Evolutionary conservation across 2,113 vertebrate species (phyloP), one percentile per base, ranked within the genome.

Genomic region (Diphyllodes magnificus): DNA sequence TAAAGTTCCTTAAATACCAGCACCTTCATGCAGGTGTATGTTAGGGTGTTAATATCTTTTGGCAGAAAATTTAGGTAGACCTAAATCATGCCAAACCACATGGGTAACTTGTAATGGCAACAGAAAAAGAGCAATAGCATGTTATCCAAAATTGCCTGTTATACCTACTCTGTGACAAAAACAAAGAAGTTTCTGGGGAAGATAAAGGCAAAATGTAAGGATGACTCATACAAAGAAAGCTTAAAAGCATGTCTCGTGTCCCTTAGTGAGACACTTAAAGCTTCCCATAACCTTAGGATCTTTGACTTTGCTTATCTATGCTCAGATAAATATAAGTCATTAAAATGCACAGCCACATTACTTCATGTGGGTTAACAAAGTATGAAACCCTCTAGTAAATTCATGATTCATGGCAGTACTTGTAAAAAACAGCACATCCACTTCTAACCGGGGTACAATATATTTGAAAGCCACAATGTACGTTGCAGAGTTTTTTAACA

Each of bases 371-470:
- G 50, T 82, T 90, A 96, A 82, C 68, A 77, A 81, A 76, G 68
- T 91, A 88, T 50, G 50, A 95, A 94, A 93, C 47, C 33, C 61
- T 31, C 53, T 33, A 92, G 68, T 70, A 94, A 95, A 96, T 81
- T 61, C 33, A 82, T 66, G 82, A 89, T 90, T 91, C 84, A 90
- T 69, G 39, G 54, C 40, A 88, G 59, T 50, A 77, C 70, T 92
- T 91, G 66, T 53, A 20, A 80, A 85, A 91, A 71, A n/a, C 22
- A 70, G 63, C 65, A 82, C 13, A 79, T 45, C 20, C 17, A 85
- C 54, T 59, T 84, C 59, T 79, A 87, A 86, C 57, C 0, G 0
- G 57, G 23, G 19, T 40, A 60, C 25, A 27, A 72, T 61, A 35
- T 39, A 81, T 59, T 54, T 88, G 71, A 86, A 86, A 93, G 63